Conservation (phyloP, 2,797 vertebrate species). For the Schizopygopsis pylzovi region DNA sequence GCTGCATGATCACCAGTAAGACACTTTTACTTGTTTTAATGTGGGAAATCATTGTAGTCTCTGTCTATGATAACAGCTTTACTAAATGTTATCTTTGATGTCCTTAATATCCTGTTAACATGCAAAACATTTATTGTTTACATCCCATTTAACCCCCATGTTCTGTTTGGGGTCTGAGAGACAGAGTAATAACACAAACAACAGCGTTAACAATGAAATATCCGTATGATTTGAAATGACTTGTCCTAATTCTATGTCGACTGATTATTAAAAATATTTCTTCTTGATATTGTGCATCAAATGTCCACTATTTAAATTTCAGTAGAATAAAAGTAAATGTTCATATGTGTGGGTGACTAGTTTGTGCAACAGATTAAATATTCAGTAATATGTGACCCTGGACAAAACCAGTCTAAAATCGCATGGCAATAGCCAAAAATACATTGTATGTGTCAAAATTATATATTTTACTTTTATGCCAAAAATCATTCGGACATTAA, state of each 20-base stretch:
- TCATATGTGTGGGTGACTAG: not conserved
- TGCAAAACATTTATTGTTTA: constrained; percentile 13
- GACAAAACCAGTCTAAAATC: not conserved
- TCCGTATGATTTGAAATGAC: not conserved
- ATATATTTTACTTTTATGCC: no score
- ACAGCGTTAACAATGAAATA: not conserved
- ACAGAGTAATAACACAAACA: not conserved
- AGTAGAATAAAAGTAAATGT: not conserved
- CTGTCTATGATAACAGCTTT: constrained; percentile 27
- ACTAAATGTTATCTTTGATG: constrained; percentile 32
- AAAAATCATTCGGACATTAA: not conserved
- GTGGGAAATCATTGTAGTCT: constrained; percentile 32
- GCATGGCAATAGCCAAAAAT: no score
- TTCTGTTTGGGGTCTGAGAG: constrained; percentile 1
- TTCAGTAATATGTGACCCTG: not conserved
- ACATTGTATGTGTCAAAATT: no score
- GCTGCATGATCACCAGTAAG: constrained; percentile 34
- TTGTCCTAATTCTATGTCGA: not conserved
- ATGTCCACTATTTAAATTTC: not conserved
- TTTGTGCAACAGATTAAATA: not conserved
- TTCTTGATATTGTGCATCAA: not conserved
- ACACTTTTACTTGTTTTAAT: constrained; percentile 27
- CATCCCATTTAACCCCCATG: not conserved
- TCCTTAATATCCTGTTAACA: constrained; percentile 37
- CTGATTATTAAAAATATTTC: not conserved